phyloP scores from a whole-genome alignment of 2,113 vertebrate genomes.

The Ariopsis seemanni region DNA sequence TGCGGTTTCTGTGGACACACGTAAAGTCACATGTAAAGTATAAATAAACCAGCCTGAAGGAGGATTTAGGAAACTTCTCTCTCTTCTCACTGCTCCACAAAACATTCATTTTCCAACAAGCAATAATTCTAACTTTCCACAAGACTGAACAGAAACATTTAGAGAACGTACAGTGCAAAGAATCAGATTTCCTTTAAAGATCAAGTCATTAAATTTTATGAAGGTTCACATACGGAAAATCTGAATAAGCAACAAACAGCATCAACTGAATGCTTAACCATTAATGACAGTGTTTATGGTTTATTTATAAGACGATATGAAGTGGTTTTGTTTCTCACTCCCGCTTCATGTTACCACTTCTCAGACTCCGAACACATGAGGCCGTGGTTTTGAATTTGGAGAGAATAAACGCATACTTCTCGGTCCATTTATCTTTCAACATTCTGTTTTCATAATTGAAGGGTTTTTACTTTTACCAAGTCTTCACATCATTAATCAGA shows the following conservation, averaged over 20 bases:
- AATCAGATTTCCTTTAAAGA: background rate
- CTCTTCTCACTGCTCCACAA: too few relatives aligned
- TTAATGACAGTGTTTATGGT: conserved; percentile 8
- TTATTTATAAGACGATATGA: background rate
- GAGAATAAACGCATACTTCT: conserved; percentile 16
- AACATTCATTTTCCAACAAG: background rate
- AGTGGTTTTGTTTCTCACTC: conserved; percentile 4
- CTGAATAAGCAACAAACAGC: background rate
- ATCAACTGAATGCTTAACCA: background rate
- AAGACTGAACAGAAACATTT: background rate
- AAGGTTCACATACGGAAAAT: background rate
- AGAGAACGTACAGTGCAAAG: background rate
- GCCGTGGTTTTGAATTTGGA: conserved; percentile 5
- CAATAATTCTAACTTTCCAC: background rate
- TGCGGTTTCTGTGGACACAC: background rate
- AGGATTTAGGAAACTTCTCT: background rate
- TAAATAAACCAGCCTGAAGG: background rate
- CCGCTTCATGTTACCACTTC: background rate
- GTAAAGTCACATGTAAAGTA: background rate
- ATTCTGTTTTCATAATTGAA: background rate
- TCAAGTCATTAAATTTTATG: background rate
- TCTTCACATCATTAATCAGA: conserved; percentile 1
- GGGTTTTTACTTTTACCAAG: background rate
- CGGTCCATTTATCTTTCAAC: background rate
- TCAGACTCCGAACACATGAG: conserved; percentile 17